phyloP scores from a whole-genome alignment of 2,113 vertebrate genomes.

The Neodon shergylaensis region DNA sequence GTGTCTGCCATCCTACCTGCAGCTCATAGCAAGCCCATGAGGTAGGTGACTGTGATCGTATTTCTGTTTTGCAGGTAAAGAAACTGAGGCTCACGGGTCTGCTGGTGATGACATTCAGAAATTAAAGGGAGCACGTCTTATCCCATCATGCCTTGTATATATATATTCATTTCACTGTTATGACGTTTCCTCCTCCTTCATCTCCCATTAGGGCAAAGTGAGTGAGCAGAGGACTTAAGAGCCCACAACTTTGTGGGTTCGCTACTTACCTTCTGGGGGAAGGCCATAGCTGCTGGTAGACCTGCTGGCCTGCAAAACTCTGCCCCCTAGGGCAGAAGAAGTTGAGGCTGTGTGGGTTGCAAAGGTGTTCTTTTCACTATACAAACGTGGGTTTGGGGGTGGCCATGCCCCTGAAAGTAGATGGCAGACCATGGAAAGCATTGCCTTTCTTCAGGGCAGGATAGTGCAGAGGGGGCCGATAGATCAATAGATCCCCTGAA shows the following conservation, averaged over 20 bases:
- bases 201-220: background rate
- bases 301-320: background rate
- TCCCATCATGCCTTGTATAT: background rate
- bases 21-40: background rate
- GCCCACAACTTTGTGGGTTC: background rate
- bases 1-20: background rate
- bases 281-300: too few species aligned
- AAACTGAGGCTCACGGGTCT: background rate
- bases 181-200: background rate
- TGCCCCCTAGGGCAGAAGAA: background rate
- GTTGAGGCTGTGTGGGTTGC: background rate
- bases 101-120: background rate
- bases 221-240: background rate
- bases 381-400: background rate
- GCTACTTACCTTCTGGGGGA: background rate
- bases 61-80: conserved; percentile 31
- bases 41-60: background rate
- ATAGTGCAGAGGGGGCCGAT: background rate
- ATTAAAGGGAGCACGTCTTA: background rate
- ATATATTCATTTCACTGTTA: background rate
- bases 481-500: background rate
- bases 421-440: background rate
- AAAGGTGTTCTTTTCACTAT: background rate
- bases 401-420: background rate
- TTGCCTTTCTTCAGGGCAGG: background rate